These are phyloP conservation scores for Phocoena phocoena DNA, from an alignment of 2,113 vertebrate species.

Conservation along the genomic window DNA sequence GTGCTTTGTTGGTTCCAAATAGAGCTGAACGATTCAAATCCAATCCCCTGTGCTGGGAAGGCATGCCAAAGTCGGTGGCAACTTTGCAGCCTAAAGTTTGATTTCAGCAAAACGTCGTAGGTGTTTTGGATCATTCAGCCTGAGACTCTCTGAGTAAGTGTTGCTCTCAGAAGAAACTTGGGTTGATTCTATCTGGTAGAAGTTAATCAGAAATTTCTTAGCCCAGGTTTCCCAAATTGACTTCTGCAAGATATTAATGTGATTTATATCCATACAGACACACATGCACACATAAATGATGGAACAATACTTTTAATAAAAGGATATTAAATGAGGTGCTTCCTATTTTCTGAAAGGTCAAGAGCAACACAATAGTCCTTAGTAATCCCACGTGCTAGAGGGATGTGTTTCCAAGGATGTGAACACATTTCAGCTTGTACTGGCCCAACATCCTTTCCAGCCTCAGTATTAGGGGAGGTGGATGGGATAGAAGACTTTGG, in stretches of 20 bases:
- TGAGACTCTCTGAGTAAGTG: not conserved
- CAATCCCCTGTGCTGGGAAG: not conserved
- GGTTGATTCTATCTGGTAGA: not conserved
- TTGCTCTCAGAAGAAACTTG: not conserved
- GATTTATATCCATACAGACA: not conserved
- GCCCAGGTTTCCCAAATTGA: constrained; percentile 1
- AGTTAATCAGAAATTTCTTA: constrained; percentile 25
- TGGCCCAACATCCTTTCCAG: not conserved
- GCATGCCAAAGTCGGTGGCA: not conserved
- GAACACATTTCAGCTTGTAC: not conserved
- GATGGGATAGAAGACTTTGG: not conserved
- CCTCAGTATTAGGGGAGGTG: not conserved
- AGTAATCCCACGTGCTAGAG: not conserved
- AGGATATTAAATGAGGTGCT: not conserved
- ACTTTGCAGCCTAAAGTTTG: not conserved
- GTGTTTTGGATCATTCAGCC: not conserved
- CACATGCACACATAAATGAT: not conserved
- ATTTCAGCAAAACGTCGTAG: constrained; percentile 2
- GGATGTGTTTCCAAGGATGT: not conserved
- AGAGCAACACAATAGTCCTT: not conserved
- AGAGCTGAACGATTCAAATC: not conserved
- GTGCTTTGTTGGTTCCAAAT: not conserved
- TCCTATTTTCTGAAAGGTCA: not conserved
- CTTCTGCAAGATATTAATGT: not conserved
- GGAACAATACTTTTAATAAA: not conserved